A percentile compares a stretch with the other conserved stretches of the same genome.
Evolutionary conservation across 2,888 invertebrate genomes (phyloP).

Genomic region (Cephus sareptanus): DNA sequence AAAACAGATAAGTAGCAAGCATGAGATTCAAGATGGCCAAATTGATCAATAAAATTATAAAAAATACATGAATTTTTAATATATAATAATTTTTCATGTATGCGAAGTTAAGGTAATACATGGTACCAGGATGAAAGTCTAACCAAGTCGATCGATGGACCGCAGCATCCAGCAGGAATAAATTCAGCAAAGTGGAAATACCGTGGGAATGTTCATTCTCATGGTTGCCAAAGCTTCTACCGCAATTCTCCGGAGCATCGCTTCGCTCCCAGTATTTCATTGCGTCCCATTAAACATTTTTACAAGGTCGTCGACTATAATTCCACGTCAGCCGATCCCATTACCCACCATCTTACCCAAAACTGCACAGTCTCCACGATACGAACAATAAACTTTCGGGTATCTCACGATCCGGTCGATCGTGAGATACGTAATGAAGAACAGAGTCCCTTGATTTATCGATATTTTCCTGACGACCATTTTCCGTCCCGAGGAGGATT

Average conservation of each 20-base stretch:
- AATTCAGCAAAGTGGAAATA: background rate
- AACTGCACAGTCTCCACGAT: background rate
- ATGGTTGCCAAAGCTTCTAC: background rate
- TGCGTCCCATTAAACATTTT: background rate
- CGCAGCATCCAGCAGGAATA: background rate
- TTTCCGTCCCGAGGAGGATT: background rate
- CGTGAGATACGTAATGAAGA: background rate
- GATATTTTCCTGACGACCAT: background rate
- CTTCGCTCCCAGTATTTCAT: background rate
- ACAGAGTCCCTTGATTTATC: background rate
- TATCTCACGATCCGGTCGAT: background rate
- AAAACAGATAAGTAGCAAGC: too few species aligned
- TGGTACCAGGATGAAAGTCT: background rate
- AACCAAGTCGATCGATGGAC: background rate
- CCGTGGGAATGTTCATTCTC: background rate
- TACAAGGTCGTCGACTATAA: background rate
- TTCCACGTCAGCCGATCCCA: background rate
- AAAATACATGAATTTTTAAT: too few species aligned
- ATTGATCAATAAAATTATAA: too few species aligned
- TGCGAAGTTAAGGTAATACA: background rate
- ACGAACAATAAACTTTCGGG: background rate
- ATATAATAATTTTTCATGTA: background rate
- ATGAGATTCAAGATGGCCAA: too few species aligned
- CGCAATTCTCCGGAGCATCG: background rate
- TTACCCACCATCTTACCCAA: background rate